phyloP scores from a whole-genome alignment of 1,140 invertebrate genomes.

The Diachasma alloeum region DNA sequence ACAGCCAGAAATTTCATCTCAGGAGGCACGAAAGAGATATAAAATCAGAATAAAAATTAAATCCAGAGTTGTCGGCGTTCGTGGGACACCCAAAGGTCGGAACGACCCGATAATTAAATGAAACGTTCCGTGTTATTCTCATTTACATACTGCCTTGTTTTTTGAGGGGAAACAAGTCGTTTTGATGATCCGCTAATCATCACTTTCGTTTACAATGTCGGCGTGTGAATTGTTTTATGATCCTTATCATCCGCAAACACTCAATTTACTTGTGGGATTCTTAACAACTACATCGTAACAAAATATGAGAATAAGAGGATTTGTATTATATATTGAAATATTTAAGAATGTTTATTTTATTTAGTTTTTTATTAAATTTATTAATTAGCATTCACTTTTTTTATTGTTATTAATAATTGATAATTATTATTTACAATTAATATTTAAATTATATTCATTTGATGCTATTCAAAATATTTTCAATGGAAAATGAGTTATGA shows the following conservation, averaged over 20 bases:
- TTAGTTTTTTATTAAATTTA: too few species aligned
- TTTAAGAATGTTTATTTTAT: too few species aligned
- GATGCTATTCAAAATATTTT: too few species aligned
- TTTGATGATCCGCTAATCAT: conserved; percentile 18
- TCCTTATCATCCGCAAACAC: neutral
- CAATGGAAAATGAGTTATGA: too few species aligned
- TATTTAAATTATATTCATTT: too few species aligned
- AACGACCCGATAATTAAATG: conserved; percentile 10
- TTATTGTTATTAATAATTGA: too few species aligned
- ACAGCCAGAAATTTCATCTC: conserved; percentile 20
- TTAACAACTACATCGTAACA: too few species aligned
- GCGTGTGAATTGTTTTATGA: neutral
- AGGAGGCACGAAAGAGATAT: neutral
- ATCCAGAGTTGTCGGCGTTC: neutral
- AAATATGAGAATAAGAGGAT: too few species aligned
- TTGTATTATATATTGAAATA: too few species aligned
- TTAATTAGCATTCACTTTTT: too few species aligned
- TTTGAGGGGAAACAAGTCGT: neutral
- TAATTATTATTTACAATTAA: too few species aligned
- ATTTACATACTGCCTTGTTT: neutral
- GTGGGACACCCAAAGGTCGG: neutral
- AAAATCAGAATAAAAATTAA: neutral
- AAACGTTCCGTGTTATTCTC: neutral
- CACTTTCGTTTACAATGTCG: neutral
- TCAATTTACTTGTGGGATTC: neutral